Evolutionary conservation across 2,797 vertebrate species (phyloP).

Genomic region (Pseudochirops cupreus): DNA sequence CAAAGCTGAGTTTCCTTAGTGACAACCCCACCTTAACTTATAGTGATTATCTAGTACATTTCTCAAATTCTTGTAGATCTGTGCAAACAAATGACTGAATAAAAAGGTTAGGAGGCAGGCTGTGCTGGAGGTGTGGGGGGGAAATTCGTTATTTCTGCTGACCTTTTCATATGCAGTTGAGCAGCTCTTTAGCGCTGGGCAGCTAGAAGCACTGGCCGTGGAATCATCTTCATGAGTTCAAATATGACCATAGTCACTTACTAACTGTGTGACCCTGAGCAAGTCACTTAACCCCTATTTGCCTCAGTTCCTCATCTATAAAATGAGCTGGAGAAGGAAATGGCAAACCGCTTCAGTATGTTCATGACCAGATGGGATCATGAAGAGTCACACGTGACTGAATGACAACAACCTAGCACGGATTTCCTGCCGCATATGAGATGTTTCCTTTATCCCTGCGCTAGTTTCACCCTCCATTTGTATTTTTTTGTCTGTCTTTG

Average conservation of each 20-base stretch:
- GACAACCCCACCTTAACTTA: neutral
- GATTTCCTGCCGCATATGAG: neutral
- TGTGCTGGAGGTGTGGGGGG: neutral
- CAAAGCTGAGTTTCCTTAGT: neutral
- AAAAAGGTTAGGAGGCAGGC: neutral
- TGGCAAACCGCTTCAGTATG: neutral
- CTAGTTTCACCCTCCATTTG: neutral
- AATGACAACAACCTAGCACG: neutral
- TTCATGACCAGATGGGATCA: neutral
- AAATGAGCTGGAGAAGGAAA: neutral
- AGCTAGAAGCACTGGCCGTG: neutral
- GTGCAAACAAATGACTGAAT: neutral
- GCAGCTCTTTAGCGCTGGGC: neutral
- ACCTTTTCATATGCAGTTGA: neutral
- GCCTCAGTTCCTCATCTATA: neutral
- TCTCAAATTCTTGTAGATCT: neutral
- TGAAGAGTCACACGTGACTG: neutral
- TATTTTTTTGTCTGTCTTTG: neutral
- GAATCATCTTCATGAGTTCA: neutral
- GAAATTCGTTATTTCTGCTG: neutral
- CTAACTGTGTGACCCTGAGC: neutral
- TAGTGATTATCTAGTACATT: neutral
- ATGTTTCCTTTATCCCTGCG: neutral
- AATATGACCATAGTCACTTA: neutral
- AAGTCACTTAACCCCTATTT: neutral